Conservation (phyloP, 2,113 vertebrate genomes). For the Aspidoscelis tigris region DNA sequence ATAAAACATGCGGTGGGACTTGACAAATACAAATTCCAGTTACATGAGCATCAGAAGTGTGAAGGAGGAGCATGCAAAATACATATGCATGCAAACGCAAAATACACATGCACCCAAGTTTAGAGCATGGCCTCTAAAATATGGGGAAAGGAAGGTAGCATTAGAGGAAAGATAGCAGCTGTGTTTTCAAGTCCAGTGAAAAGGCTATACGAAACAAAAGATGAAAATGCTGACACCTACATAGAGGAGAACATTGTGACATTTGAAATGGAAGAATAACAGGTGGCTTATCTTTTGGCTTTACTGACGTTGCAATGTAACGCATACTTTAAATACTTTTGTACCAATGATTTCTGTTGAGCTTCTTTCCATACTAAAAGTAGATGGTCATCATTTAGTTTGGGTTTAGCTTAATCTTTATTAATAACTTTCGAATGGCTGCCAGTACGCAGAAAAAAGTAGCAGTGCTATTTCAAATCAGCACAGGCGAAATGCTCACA, state of each 20-base stretch:
- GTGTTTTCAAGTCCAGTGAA: background rate
- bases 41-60: background rate
- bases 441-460: conserved; percentile 13
- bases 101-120: background rate
- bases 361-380: background rate
- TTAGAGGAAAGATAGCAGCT: background rate
- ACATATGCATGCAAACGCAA: background rate
- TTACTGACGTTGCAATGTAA: background rate
- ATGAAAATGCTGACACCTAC: background rate
- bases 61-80: background rate
- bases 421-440: conserved; percentile 1
- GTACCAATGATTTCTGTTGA: background rate
- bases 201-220: background rate
- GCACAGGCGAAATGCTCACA: background rate
- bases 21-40: background rate
- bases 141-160: background rate
- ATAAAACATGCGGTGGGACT: no score
- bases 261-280: background rate
- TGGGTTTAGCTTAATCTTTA: conserved; percentile 6
- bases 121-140: background rate
- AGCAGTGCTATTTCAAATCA: background rate
- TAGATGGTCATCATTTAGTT: background rate
- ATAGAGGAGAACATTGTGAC: background rate
- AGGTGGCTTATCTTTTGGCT: background rate
- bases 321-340: background rate